Conservation (phyloP, 2,113 vertebrate genomes). For the Cryptomyrus ogoouensis region DNA sequence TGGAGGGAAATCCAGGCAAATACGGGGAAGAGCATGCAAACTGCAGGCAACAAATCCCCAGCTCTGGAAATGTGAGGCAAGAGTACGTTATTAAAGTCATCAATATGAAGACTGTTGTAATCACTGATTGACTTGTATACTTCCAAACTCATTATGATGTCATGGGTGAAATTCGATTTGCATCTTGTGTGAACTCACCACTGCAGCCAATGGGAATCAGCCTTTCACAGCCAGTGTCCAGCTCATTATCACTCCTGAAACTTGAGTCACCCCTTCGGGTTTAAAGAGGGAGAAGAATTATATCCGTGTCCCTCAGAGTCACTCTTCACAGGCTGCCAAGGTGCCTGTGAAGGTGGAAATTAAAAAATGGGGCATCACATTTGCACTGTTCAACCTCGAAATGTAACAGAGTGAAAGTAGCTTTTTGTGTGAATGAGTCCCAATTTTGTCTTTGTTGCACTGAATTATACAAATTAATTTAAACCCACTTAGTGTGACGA, state of each 20-base stretch:
- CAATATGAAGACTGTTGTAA: not conserved
- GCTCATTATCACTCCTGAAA: not conserved
- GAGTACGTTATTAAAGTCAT: not conserved
- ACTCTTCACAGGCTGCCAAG: not conserved
- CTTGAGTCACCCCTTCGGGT: not conserved
- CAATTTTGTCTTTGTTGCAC: not conserved
- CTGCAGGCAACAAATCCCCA: not conserved
- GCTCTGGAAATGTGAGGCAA: not conserved
- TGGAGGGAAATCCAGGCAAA: not conserved
- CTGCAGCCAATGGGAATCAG: not conserved
- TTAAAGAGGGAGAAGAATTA: not conserved
- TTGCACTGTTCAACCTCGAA: not conserved
- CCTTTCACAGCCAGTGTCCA: not conserved
- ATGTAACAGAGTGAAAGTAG: not conserved
- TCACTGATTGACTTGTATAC: not conserved
- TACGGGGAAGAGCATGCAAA: not conserved
- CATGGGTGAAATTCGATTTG: not conserved
- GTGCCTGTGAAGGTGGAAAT: conserved; percentile 6
- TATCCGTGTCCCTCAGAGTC: not conserved
- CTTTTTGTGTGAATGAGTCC: not conserved
- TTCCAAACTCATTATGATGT: not conserved
- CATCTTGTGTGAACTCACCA: not conserved
- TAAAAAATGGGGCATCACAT: not conserved
- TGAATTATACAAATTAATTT: not conserved
- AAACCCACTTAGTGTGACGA: not conserved